Evolutionary conservation across 2,888 invertebrate species (phyloP).

Genomic region (Dryocosmus kuriphilus): DNA sequence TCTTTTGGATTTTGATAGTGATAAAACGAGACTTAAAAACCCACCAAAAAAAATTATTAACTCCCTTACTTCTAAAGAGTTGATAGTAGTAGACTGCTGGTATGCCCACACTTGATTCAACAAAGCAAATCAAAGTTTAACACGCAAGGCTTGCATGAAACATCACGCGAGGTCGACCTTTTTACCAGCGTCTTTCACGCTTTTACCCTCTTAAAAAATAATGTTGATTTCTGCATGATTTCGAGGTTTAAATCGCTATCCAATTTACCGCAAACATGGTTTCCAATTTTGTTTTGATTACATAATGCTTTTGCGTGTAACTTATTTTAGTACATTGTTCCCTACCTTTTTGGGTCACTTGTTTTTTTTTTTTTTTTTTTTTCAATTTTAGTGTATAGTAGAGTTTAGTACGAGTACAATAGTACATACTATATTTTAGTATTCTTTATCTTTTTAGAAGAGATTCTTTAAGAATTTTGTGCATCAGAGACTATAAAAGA

Average conservation of each 20-base stretch:
- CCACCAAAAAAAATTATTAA: background rate
- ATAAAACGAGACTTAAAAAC: background rate
- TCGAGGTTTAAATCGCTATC: conserved; percentile 9
- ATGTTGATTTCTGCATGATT: conserved; percentile 62
- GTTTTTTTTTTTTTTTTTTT: too few species aligned
- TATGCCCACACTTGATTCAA: conserved; percentile 73
- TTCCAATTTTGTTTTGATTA: conserved; percentile 10
- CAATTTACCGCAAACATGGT: conserved; percentile 20
- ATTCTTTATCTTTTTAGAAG: too few species aligned
- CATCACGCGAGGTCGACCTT: conserved; percentile 74
- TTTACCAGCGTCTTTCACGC: conserved; percentile 61
- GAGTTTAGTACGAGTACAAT: too few species aligned
- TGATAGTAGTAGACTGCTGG: conserved; percentile 23
- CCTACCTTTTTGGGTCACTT: too few species aligned
- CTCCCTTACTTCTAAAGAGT: background rate
- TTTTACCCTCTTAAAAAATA: conserved; percentile 53
- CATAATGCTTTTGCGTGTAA: background rate
- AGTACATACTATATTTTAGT: too few species aligned
- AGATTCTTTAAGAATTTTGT: too few species aligned
- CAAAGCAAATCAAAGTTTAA: conserved; percentile 77
- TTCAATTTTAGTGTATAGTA: background rate
- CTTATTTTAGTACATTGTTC: background rate
- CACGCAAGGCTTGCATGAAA: conserved; percentile 74
- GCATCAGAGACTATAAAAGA: background rate
- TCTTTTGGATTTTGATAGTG: background rate